Conservation (phyloP, 2,888 invertebrate species). For the Hydrotaea diabolus region DNA sequence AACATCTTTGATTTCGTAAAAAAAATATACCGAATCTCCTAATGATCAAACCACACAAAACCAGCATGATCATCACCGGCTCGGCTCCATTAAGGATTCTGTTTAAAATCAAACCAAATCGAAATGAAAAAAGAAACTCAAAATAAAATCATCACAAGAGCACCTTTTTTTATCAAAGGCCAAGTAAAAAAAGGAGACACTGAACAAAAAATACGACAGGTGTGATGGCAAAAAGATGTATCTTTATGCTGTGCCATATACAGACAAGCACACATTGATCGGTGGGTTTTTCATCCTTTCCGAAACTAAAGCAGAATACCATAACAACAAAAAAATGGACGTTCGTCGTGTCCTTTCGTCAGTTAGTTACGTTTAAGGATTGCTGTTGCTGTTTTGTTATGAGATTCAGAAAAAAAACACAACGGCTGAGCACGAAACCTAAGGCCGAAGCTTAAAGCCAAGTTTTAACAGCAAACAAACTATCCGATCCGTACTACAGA, state of each 20-base stretch:
- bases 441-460: background rate
- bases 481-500: background rate
- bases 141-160: conserved; percentile 56
- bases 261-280: too few relatives aligned
- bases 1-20: conserved; percentile 50
- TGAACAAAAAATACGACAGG: conserved; percentile 58
- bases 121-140: conserved; percentile 24
- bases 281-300: conserved; percentile 25
- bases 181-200: conserved; percentile 10
- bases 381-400: conserved; percentile 19
- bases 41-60: conserved; percentile 31
- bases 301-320: conserved; percentile 15
- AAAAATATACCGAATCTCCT: conserved; percentile 10
- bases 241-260: background rate
- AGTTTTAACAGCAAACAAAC: conserved; percentile 16
- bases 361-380: conserved; percentile 37
- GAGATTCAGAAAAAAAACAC: conserved; percentile 23
- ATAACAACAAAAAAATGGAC: conserved; percentile 28
- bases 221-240: conserved; percentile 62
- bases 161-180: conserved; percentile 57
- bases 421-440: background rate
- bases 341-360: conserved; percentile 59
- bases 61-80: conserved; percentile 27
- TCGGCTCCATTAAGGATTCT: conserved; percentile 17
- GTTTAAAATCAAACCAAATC: conserved; percentile 8